phyloP scores from a whole-genome alignment of 2,113 vertebrate genomes.

The Equus przewalskii region DNA sequence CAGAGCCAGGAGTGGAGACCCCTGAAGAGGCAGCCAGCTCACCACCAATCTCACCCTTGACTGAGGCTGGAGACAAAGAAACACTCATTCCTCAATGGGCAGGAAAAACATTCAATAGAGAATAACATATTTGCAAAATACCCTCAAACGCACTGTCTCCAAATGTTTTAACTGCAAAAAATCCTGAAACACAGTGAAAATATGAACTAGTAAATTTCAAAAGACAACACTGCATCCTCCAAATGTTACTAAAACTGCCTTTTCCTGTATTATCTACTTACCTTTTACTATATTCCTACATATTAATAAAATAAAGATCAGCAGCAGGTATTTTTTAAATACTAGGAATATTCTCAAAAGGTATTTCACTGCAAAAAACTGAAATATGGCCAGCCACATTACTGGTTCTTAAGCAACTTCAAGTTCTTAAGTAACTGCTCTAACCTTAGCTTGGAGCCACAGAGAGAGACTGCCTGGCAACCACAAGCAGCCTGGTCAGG shows the following conservation, averaged over 20 bases:
- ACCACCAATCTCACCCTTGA: conserved; percentile 88
- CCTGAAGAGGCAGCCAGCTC: conserved; percentile 89
- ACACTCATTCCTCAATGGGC: not conserved
- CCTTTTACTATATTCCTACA: not conserved
- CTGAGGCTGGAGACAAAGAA: conserved; percentile 88
- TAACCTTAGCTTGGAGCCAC: not conserved
- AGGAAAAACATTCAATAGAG: not conserved
- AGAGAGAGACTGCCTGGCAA: accelerated
- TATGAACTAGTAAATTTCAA: not conserved
- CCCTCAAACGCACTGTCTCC: not conserved
- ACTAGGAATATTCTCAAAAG: not conserved
- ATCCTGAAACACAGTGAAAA: not conserved
- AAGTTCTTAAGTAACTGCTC: not conserved
- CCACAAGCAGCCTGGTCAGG: not conserved
- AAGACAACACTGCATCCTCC: not conserved
- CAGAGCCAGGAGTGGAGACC: conserved; percentile 87
- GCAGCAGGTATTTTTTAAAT: not conserved
- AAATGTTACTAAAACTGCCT: not conserved
- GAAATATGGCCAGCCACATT: accelerated
- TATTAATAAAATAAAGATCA: not conserved
- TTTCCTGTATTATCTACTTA: not conserved
- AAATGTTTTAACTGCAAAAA: not conserved
- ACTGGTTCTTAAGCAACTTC: not conserved
- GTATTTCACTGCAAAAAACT: not conserved
- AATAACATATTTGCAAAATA: not conserved